These are phyloP conservation scores for Drosophila setosimentum DNA, from an alignment of 2,888 invertebrate genomes.

Conservation along the genomic window DNA sequence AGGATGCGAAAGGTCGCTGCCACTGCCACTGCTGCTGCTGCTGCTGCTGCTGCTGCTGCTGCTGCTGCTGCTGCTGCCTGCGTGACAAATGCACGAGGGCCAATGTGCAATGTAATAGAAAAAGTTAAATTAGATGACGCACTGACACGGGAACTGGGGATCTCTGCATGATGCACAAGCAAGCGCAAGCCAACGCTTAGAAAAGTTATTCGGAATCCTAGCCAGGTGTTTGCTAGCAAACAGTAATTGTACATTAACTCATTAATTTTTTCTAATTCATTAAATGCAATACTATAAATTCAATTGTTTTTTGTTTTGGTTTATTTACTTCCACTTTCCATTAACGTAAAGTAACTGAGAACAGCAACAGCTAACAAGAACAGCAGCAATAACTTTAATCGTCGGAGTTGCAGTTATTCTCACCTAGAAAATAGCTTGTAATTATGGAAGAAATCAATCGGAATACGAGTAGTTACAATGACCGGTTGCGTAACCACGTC, in stretches of 20 bases:
- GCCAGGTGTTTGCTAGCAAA: background rate
- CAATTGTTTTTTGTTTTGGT: background rate
- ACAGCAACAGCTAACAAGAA: conserved; percentile 6
- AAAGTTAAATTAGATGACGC: conserved; percentile 79
- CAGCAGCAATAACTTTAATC: conserved; percentile 42
- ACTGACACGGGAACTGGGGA: conserved; percentile 53
- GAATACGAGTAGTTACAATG: no score
- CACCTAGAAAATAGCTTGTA: conserved; percentile 62
- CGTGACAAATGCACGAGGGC: conserved; percentile 71
- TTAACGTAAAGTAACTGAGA: background rate
- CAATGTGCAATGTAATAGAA: conserved; percentile 78
- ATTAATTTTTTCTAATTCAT: background rate
- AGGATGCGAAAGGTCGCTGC: conserved; percentile 57
- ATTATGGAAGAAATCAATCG: no score
- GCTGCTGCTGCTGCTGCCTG: conserved; percentile 33
- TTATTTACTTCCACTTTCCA: background rate
- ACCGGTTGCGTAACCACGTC: no score
- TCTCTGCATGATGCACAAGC: conserved; percentile 20
- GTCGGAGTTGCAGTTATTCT: conserved; percentile 78
- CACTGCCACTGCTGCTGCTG: conserved; percentile 2
- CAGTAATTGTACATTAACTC: background rate
- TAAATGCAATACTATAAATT: background rate
- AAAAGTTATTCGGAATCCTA: background rate
- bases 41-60: background rate
- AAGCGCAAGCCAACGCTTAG: background rate